Evolutionary conservation across 2,113 vertebrate species (phyloP).

Genomic region (Salvelinus sp.): DNA sequence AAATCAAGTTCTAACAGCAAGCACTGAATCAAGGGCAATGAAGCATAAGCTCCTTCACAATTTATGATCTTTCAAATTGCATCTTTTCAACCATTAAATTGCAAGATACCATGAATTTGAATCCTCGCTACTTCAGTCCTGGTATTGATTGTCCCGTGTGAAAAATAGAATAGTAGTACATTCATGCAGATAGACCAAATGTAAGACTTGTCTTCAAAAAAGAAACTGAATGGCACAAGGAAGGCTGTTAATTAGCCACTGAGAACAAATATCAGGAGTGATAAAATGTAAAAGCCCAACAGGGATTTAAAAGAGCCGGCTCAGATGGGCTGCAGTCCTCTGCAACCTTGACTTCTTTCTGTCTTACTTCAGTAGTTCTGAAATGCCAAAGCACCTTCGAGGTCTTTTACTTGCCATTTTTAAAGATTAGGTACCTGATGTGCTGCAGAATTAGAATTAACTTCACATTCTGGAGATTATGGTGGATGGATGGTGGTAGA

Average conservation of each 20-base stretch:
- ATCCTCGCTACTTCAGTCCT: constrained; percentile 98
- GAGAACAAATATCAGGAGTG: constrained; percentile 99
- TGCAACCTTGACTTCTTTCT: constrained; percentile 87
- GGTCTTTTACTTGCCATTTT: constrained; percentile 56
- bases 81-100: constrained; percentile 99
- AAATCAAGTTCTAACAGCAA: constrained; percentile 99
- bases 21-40: constrained; percentile 99
- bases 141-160: constrained; percentile 99
- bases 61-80: constrained; percentile 99
- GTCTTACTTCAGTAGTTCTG: constrained; percentile 54
- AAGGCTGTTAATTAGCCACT: constrained; percentile 97
- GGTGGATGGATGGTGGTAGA: constrained; percentile 2
- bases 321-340: constrained; percentile 81
- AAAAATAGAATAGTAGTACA: constrained; percentile 99
- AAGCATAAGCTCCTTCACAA: constrained; percentile 99
- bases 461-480: constrained; percentile 17
- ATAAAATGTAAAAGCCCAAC: constrained; percentile 97
- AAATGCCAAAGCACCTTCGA: constrained; percentile 58
- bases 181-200: constrained; percentile 96
- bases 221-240: constrained; percentile 90
- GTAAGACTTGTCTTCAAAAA: constrained; percentile 94
- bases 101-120: constrained; percentile 99
- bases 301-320: constrained; percentile 82
- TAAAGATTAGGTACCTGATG: constrained; percentile 64
- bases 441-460: constrained; percentile 62